Percentiles rank a stretch among this genome's conserved stretches.
Conservation (phyloP, 2,888 invertebrate species). For the Enchytraeus crypticus region DNA sequence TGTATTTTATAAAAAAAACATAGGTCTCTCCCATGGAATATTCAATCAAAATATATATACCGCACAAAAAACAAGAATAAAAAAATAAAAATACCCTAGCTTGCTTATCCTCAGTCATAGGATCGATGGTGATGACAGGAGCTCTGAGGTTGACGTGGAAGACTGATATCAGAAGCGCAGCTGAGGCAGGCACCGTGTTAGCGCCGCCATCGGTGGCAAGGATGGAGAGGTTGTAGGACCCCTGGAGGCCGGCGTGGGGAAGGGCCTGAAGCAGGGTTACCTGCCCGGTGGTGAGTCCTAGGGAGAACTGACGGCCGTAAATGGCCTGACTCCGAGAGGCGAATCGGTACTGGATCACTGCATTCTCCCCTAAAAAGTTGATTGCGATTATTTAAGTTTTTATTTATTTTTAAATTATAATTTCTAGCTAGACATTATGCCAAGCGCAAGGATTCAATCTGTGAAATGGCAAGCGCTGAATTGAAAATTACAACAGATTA, state of each 20-base stretch:
- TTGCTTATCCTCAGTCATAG: constrained; percentile 7
- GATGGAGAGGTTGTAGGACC: constrained; percentile 11
- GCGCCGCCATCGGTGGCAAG: constrained; percentile 16
- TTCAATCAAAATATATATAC: neutral
- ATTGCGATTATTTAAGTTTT: too few species aligned
- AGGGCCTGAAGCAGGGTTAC: constrained; percentile 1
- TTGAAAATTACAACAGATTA: too few species aligned
- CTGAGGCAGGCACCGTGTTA: constrained; percentile 8
- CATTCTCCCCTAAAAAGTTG: neutral
- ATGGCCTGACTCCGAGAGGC: neutral
- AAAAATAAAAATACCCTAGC: constrained; percentile 4
- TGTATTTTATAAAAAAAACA: too few species aligned
- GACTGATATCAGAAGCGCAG: constrained; percentile 11
- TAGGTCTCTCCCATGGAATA: too few species aligned
- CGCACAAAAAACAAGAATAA: neutral
- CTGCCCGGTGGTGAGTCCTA: neutral
- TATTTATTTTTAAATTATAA: too few species aligned
- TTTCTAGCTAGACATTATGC: too few species aligned
- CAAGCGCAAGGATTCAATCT: too few species aligned
- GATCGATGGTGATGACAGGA: constrained; percentile 13
- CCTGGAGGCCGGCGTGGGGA: neutral
- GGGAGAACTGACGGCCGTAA: neutral
- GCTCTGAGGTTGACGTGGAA: constrained; percentile 10
- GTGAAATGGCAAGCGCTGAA: too few species aligned
- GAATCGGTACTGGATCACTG: constrained; percentile 10